A percentile compares a stretch with the other conserved stretches of the same genome.
Evolutionary conservation across 2,113 vertebrate species (phyloP).

Genomic region (Lathamus discolor): DNA sequence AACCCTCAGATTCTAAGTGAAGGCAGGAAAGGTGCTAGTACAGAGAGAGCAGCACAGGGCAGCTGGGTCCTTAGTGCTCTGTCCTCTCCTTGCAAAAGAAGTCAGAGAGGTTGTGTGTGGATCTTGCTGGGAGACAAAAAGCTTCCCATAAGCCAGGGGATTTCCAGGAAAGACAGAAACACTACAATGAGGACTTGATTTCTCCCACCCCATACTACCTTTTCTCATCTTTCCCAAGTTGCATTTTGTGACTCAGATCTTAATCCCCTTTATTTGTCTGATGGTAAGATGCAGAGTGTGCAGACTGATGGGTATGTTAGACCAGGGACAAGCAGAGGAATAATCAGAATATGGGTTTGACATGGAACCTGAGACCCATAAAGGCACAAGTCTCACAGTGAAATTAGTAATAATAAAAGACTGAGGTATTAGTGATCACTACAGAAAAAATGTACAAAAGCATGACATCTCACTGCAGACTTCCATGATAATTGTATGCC

Average conservation of each 20-base stretch:
- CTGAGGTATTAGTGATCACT: background rate
- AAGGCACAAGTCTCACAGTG: background rate
- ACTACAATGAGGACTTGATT: background rate
- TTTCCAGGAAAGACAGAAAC: background rate
- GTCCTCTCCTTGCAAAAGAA: background rate
- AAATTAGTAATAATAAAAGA: background rate
- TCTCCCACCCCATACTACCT: background rate
- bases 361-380: background rate
- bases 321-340: background rate
- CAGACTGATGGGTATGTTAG: background rate
- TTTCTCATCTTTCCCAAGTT: background rate
- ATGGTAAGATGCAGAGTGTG: background rate
- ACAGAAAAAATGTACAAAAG: background rate
- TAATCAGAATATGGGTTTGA: background rate
- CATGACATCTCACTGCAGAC: background rate
- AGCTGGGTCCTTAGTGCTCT: background rate
- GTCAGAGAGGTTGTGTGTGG: background rate
- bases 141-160: background rate
- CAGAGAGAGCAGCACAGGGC: background rate
- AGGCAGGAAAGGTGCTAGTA: background rate
- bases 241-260: background rate
- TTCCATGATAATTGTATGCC: background rate
- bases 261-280: background rate
- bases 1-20: background rate
- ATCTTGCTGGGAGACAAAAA: background rate